phyloP scores from a whole-genome alignment of 2,797 vertebrate genomes.

The Cossypha heuglini region DNA sequence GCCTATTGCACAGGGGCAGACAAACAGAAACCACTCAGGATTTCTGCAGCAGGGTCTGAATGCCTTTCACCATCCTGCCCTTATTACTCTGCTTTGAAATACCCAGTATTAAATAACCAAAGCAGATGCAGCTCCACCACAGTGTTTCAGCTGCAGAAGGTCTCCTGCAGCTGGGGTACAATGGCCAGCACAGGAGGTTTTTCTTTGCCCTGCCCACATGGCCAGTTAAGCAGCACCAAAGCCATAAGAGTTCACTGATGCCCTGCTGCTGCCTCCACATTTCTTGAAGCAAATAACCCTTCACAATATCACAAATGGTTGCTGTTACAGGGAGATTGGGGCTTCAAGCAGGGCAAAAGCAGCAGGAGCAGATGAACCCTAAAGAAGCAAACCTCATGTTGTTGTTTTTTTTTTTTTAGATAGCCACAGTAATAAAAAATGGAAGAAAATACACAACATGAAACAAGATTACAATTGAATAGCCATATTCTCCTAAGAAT shows the following conservation, averaged over 20 bases:
- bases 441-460: background rate
- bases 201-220: background rate
- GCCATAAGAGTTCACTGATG: background rate
- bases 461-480: background rate
- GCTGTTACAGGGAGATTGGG: background rate
- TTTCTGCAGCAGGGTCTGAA: background rate
- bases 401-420: background rate
- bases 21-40: background rate
- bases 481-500: background rate
- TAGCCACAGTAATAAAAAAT: background rate
- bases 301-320: background rate
- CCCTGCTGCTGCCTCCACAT: background rate
- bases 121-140: background rate
- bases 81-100: background rate
- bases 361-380: constrained; percentile 20
- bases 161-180: background rate
- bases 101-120: background rate
- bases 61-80: background rate
- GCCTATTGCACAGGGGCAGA: background rate
- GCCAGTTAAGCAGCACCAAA: background rate
- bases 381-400: background rate
- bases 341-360: constrained; percentile 27
- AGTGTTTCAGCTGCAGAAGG: background rate
- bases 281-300: constrained; percentile 3
- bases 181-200: background rate